Conservation (phyloP, 2,888 invertebrate genomes). For the Yponomeuta evonymella region DNA sequence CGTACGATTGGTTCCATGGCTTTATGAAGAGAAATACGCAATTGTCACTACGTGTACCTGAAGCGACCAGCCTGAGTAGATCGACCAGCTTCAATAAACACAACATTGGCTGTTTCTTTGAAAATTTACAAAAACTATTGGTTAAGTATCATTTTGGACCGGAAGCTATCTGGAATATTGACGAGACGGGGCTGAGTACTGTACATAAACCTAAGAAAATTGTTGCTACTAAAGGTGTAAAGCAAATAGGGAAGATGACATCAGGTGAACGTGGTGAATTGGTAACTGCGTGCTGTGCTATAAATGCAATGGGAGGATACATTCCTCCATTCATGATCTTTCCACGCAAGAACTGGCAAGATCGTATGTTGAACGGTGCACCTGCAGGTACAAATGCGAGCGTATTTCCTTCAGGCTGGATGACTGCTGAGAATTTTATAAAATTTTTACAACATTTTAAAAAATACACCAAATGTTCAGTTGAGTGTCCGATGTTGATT, state of each 20-base stretch:
- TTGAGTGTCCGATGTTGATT: slow-evolving; percentile 30
- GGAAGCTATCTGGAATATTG: slow-evolving; percentile 28
- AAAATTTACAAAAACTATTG: slow-evolving; percentile 18
- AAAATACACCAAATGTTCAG: slow-evolving; percentile 29
- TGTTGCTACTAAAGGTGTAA: slow-evolving; percentile 37
- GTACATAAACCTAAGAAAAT: slow-evolving; percentile 25
- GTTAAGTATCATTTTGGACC: slow-evolving; percentile 26
- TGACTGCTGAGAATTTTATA: slow-evolving; percentile 32
- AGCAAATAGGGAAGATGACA: slow-evolving; percentile 40
- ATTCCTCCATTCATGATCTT: slow-evolving; percentile 47
- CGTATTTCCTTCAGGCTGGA: slow-evolving; percentile 38
- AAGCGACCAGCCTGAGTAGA: slow-evolving; percentile 11
- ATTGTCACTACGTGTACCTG: slow-evolving; percentile 24
- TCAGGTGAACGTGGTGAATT: slow-evolving; percentile 42
- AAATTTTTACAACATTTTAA: slow-evolving; percentile 35
- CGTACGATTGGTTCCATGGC: slow-evolving; percentile 23
- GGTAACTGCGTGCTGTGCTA: slow-evolving; percentile 36
- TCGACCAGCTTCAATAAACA: slow-evolving; percentile 10
- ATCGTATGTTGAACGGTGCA: slow-evolving; percentile 36
- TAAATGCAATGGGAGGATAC: slow-evolving; percentile 38
- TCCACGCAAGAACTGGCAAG: slow-evolving; percentile 35
- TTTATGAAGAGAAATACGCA: slow-evolving; percentile 24
- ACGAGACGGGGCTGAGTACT: slow-evolving; percentile 40
- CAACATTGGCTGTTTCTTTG: slow-evolving; percentile 21
- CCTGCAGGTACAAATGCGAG: slow-evolving; percentile 38